Base-by-base conservation (phyloP, 2,888 invertebrate species). In the Erpobdella octoculata region DNA sequence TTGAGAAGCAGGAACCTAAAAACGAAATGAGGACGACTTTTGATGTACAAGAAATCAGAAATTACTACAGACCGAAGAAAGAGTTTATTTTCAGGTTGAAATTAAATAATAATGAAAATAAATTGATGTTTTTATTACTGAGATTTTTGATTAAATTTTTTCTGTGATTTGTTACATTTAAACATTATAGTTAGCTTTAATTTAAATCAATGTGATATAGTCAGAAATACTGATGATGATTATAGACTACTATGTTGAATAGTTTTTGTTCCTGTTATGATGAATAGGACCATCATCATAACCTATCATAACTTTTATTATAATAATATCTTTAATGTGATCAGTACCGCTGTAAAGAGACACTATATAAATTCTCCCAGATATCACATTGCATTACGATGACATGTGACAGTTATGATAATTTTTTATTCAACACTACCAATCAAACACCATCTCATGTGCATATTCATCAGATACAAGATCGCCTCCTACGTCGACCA, bases 41-140 rank as follows among this genome's bases (percentile, higher is more conserved):
- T 21, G 36, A 31, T 25, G 58, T 35, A 4, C 6, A 2, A 4
- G 9, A 21, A 46, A 33, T 69, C 28, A 25, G 35, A 9, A 53
- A 53, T 18, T 69, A 69, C 36, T 33, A 48, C 21, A 36, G 31
- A n/a, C 69, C 58, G 21, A 28, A 33, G 9, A 31, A 36, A 1
- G 35, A 25, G 12, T 53, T 48, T 37, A 35, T 69, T 18, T 69
- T 69, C 58, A 69, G 69, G 69, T 69, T 3, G 8, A n/a, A n/a
- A 41, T n/a, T 41, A 15, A 12, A 15, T 41, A n/a, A 41, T 15
- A 41, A 41, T n/a, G 46, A 15, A 12, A n/a, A 41, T 41, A 15
- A 41, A 41, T n/a, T 15, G n/a, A n/a, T n/a, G n/a, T n/a, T n/a
- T n/a, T n/a, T n/a, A n/a, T n/a, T n/a, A n/a, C n/a, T n/a, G n/a